Percentiles rank a stretch among this genome's conserved stretches.
Evolutionary conservation across 1,140 invertebrate genomes (phyloP).

Genomic region (Sinonovacula constricta): DNA sequence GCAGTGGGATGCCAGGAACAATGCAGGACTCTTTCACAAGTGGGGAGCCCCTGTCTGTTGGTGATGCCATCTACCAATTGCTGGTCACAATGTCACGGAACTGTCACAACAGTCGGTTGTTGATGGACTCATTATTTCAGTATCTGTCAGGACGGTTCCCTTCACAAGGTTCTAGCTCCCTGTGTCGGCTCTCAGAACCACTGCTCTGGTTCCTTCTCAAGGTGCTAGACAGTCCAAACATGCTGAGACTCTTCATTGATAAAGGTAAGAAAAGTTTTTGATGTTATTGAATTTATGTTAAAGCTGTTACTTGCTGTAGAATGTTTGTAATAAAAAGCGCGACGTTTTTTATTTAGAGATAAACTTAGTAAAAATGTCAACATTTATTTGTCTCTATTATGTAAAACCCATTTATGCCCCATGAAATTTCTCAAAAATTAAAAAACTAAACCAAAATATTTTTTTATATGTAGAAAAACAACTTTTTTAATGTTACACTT

Average conservation of each 20-base stretch:
- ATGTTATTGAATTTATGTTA: not conserved
- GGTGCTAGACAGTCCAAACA: conserved; percentile 85
- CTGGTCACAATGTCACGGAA: conserved; percentile 86
- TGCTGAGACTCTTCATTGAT: conserved; percentile 84
- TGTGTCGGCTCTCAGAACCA: conserved; percentile 84
- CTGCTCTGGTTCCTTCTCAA: conserved; percentile 87
- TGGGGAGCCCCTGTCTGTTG: conserved; percentile 85
- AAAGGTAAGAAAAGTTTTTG: conserved; percentile 79
- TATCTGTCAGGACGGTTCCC: conserved; percentile 82
- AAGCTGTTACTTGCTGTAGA: too few species aligned
- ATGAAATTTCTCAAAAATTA: too few species aligned
- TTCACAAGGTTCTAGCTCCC: conserved; percentile 43
- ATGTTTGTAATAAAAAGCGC: too few species aligned
- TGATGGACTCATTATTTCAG: conserved; percentile 86
- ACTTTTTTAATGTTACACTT: too few species aligned
- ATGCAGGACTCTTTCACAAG: conserved; percentile 70
- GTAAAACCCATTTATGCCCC: too few species aligned
- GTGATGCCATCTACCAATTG: conserved; percentile 91
- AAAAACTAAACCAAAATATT: too few species aligned
- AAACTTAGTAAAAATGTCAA: too few species aligned
- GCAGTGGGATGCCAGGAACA: conserved; percentile 65
- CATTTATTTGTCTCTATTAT: too few species aligned
- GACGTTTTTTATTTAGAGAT: too few species aligned
- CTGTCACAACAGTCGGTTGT: conserved; percentile 85
- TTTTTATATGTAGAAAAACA: too few species aligned